A percentile compares a stretch with the other conserved stretches of the same genome.
Evolutionary conservation across 2,797 vertebrate species (phyloP).

Genomic region (Spatula versicolor): DNA sequence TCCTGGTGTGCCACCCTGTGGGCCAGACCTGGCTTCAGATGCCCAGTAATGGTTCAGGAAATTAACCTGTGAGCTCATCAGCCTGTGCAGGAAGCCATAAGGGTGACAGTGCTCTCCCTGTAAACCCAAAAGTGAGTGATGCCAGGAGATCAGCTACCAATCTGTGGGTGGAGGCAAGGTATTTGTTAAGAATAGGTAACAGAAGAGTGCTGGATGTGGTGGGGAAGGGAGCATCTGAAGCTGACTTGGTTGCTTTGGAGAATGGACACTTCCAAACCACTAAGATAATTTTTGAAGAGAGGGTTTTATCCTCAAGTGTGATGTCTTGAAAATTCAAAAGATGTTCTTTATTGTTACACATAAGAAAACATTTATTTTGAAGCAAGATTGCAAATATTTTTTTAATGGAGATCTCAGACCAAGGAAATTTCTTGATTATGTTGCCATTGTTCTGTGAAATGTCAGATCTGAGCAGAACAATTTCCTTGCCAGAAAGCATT

Average conservation of each 20-base stretch:
- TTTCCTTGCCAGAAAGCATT: conserved; percentile 56
- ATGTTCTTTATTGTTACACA: background rate
- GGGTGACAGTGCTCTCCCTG: background rate
- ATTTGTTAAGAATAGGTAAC: background rate
- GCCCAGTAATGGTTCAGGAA: background rate
- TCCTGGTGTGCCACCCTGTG: background rate
- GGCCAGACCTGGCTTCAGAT: background rate
- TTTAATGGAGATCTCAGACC: background rate
- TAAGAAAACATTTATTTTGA: background rate
- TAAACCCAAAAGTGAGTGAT: background rate
- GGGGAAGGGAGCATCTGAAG: background rate
- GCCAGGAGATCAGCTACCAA: background rate
- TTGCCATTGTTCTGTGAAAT: conserved; percentile 50
- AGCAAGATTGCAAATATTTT: background rate
- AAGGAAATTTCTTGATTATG: conserved; percentile 45
- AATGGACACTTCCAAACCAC: background rate
- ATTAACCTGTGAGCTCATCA: background rate
- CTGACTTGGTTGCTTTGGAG: background rate
- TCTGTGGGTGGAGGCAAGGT: background rate
- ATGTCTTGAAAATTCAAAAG: background rate
- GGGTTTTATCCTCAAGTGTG: background rate
- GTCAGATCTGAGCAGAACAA: conserved; percentile 58
- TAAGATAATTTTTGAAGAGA: background rate
- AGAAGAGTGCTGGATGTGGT: background rate
- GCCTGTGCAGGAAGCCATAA: background rate